Conservation (phyloP, 2,113 vertebrate species). For the Calidris pugnax region DNA sequence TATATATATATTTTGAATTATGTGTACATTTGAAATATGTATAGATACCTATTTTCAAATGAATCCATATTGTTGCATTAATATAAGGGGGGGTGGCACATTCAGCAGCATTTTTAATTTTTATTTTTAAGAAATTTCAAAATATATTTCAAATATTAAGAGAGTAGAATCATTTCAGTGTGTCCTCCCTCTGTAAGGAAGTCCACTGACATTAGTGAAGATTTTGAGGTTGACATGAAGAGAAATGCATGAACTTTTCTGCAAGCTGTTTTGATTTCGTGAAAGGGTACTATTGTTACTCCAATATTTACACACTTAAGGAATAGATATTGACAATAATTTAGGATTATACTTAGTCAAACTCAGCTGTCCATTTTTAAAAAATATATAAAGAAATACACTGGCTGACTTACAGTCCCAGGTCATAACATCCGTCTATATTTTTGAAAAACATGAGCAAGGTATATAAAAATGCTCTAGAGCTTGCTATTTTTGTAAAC, state of each 20-base stretch:
- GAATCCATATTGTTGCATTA: not conserved
- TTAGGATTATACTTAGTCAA: not conserved
- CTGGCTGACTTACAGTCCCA: not conserved
- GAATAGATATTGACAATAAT: not conserved
- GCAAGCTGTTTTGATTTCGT: not conserved
- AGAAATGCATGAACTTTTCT: not conserved
- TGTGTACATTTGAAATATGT: not conserved
- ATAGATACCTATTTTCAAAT: not conserved
- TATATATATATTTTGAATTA: not conserved
- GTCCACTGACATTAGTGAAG: not conserved
- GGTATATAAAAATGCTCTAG: not conserved
- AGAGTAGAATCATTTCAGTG: not conserved
- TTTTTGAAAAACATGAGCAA: not conserved
- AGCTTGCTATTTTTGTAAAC: not conserved
- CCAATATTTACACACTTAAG: not conserved
- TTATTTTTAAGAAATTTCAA: not conserved
- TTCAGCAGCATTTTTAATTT: not conserved
- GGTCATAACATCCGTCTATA: not conserved
- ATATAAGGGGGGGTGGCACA: accelerated
- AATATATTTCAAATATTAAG: not conserved
- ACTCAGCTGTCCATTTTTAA: not conserved
- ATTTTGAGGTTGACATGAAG: not conserved
- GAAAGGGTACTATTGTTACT: not conserved
- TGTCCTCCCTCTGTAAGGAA: not conserved
- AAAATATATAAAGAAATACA: not conserved